Evolutionary conservation across 2,797 vertebrate species (phyloP).

Genomic region (Tadarida brasiliensis): DNA sequence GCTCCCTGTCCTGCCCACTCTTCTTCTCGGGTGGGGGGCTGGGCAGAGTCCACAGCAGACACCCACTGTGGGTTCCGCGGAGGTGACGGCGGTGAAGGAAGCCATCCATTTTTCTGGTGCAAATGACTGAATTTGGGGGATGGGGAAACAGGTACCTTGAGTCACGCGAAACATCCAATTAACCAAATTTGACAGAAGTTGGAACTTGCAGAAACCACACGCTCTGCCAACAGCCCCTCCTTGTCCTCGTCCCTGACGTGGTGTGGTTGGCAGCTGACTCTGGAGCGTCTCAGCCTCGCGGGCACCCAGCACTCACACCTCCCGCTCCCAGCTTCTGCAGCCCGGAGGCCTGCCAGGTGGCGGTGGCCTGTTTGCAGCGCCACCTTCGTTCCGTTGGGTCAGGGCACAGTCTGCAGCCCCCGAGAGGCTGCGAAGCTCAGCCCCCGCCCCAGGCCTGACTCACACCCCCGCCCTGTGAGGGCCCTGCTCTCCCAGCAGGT

Average conservation of each 20-base stretch:
- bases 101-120: fast-evolving
- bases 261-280: background rate
- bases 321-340: fast-evolving
- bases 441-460: background rate
- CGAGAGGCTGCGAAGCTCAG: background rate
- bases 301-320: background rate
- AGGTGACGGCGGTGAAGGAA: background rate
- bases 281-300: fast-evolving
- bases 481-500: background rate
- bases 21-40: background rate
- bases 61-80: fast-evolving
- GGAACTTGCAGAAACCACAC: fast-evolving
- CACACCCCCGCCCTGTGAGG: background rate
- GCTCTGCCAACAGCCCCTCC: background rate
- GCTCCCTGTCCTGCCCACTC: background rate
- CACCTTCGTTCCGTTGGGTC: conserved; percentile 42
- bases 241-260: fast-evolving
- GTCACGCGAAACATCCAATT: background rate
- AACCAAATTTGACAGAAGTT: background rate
- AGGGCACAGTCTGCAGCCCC: background rate
- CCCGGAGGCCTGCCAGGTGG: fast-evolving
- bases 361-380: background rate
- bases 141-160: background rate
- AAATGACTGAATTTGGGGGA: fast-evolving
- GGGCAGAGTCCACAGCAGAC: background rate